A percentile compares a stretch with the other conserved stretches of the same genome.
Conservation (phyloP, 2,888 invertebrate species). For the Drosophila lacicola region DNA sequence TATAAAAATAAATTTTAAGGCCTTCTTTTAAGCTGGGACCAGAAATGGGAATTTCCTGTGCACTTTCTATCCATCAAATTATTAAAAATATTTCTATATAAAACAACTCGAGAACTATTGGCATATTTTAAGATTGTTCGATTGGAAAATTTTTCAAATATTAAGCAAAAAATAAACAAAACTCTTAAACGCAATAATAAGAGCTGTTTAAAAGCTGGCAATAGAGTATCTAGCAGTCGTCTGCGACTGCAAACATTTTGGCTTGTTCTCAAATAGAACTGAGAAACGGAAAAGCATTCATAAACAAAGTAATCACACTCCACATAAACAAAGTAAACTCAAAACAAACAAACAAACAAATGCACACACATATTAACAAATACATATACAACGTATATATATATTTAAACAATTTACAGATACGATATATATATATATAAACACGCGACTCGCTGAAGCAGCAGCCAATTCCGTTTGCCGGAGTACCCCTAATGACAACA, state of each 20-base stretch:
- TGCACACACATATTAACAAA: conserved; percentile 1
- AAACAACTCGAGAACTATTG: no score
- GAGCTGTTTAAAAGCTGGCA: no score
- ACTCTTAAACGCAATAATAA: no score
- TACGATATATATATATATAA: neutral
- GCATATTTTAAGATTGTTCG: no score
- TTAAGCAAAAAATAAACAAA: no score
- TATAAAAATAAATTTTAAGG: no score
- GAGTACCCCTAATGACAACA: conserved; percentile 17
- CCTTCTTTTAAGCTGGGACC: no score
- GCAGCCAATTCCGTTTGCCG: conserved; percentile 1
- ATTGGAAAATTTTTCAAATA: no score
- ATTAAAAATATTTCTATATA: no score
- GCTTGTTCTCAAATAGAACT: neutral
- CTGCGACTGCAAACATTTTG: neutral
- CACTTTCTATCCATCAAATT: no score
- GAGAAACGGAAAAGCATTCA: conserved; percentile 8
- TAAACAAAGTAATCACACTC: conserved; percentile 16
- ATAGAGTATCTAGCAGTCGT: neutral
- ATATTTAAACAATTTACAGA: conserved; percentile 11
- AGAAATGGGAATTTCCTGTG: no score
- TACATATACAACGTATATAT: neutral
- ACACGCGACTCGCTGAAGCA: conserved; percentile 4
- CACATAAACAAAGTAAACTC: conserved; percentile 29
- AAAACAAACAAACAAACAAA: conserved; percentile 19